A percentile compares a stretch with the other conserved stretches of the same genome.
Conservation (phyloP, 2,797 vertebrate genomes). For the Rhabdophis nuchalis region DNA sequence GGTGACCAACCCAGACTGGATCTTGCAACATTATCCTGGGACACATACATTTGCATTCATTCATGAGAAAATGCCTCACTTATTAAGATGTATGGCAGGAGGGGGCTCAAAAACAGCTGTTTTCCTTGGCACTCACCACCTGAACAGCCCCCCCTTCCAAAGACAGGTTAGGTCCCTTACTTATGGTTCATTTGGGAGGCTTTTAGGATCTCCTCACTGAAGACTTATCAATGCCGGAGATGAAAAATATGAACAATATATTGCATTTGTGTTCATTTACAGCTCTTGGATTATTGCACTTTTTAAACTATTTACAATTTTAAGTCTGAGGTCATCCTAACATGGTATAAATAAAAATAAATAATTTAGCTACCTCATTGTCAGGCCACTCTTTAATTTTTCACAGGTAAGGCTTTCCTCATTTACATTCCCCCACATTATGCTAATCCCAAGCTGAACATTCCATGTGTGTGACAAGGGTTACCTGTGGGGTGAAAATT, state of each 20-base stretch:
- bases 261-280: neutral
- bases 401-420: neutral
- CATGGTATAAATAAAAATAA: neutral
- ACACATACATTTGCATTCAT: neutral
- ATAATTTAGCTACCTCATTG: neutral
- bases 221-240: neutral
- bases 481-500: neutral
- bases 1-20: neutral
- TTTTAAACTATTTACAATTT: neutral
- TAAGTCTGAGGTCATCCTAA: neutral
- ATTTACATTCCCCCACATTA: neutral
- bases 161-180: neutral
- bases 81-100: neutral
- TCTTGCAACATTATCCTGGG: neutral
- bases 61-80: neutral
- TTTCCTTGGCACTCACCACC: neutral
- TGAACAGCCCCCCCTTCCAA: neutral
- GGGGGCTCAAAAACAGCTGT: neutral
- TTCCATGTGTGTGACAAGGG: neutral
- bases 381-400: neutral
- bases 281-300: neutral
- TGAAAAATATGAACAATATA: neutral
- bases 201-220: neutral
- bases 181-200: neutral
- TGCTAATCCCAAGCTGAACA: neutral